These are phyloP conservation scores for Sycophila sp. DNA, from an alignment of 1,140 invertebrate genomes.

Conservation along the genomic window DNA sequence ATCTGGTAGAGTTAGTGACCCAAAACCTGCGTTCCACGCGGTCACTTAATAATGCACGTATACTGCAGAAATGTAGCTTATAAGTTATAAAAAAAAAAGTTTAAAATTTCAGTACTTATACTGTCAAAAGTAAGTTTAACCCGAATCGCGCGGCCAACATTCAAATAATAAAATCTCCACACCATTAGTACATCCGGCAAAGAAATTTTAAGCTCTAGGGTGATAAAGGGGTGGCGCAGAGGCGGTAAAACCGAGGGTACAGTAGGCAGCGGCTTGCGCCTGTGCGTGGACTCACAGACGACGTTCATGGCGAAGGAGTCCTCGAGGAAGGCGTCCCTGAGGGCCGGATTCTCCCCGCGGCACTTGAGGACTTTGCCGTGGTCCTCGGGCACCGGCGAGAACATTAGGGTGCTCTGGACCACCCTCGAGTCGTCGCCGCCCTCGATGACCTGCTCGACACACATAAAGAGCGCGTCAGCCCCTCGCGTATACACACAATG, in stretches of 20 bases:
- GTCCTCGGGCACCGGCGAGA: constrained; percentile 84
- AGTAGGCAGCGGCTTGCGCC: no score
- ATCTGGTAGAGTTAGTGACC: no score
- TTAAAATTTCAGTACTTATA: no score
- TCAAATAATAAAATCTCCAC: constrained; percentile 9
- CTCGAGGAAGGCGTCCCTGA: constrained; percentile 78
- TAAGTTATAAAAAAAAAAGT: no score
- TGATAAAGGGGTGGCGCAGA: neutral
- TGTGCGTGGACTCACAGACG: constrained; percentile 83
- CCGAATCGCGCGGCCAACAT: neutral
- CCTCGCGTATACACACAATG: neutral
- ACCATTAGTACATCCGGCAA: neutral
- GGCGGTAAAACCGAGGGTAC: neutral
- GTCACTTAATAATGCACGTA: no score
- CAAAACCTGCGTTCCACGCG: no score
- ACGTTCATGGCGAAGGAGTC: constrained; percentile 85
- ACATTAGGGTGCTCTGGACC: constrained; percentile 81
- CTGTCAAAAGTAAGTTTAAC: no score
- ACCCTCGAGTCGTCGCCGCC: constrained; percentile 74
- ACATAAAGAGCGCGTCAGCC: constrained; percentile 60
- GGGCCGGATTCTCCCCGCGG: constrained; percentile 82
- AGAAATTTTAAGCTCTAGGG: no score
- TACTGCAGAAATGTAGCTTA: no score
- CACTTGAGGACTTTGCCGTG: constrained; percentile 84
- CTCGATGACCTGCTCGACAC: constrained; percentile 51